Evolutionary conservation across 2,888 invertebrate genomes (phyloP).

Genomic region (Ornithoptera priamus): DNA sequence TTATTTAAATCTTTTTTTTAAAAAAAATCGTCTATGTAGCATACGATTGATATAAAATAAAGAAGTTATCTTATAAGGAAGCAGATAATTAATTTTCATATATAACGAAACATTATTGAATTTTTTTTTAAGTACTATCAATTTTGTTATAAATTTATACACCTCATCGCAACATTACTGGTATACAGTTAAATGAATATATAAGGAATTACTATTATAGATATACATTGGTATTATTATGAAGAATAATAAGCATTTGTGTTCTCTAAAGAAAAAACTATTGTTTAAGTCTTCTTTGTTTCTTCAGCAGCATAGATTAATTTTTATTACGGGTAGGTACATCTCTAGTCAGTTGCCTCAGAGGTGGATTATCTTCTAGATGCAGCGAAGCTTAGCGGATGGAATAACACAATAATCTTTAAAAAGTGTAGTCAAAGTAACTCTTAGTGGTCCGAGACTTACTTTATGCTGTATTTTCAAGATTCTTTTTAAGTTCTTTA

Average conservation of each 20-base stretch:
- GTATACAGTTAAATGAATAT: no score
- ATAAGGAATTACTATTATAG: no score
- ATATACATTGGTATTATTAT: neutral
- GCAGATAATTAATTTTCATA: no score
- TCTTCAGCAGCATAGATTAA: neutral
- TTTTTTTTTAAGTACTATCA: no score
- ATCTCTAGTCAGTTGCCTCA: conserved; percentile 12
- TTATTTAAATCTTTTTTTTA: no score
- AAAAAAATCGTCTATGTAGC: no score
- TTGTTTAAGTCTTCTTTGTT: neutral
- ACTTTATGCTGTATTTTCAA: conserved; percentile 24
- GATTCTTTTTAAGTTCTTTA: conserved; percentile 16
- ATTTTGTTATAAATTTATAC: no score
- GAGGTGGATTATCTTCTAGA: conserved; percentile 7
- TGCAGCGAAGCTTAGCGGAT: conserved; percentile 11
- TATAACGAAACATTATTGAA: no score
- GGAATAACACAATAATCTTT: conserved; percentile 34
- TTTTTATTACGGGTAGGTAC: conserved; percentile 9
- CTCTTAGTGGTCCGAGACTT: conserved; percentile 19
- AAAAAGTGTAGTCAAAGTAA: conserved; percentile 20
- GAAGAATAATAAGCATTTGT: no score
- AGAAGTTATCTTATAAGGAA: no score
- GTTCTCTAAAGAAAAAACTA: neutral
- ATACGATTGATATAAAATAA: no score
- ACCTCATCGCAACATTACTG: no score